Evolutionary conservation across 1,140 invertebrate genomes (phyloP).

Genomic region (Pararge aegeria): DNA sequence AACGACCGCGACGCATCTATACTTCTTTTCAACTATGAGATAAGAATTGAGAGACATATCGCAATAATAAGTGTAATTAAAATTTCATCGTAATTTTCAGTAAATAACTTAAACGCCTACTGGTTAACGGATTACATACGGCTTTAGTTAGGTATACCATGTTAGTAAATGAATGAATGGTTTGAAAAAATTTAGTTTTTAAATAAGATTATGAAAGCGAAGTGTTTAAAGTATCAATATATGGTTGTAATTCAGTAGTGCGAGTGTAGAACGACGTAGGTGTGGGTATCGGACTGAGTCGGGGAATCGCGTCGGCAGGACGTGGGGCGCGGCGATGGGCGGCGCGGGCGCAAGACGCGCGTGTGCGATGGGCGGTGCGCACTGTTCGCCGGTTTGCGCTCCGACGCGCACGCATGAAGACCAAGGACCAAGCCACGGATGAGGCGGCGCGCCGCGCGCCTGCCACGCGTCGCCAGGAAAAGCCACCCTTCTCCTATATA

Average conservation of each 20-base stretch:
- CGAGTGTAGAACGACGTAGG: background rate
- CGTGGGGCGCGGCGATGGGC: conserved; percentile 34
- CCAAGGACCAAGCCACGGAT: conserved; percentile 62
- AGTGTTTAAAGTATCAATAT: background rate
- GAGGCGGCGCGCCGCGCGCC: conserved; percentile 74
- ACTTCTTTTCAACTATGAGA: background rate
- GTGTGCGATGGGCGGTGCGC: conserved; percentile 40
- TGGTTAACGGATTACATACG: too few relatives aligned
- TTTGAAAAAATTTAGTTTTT: too few relatives aligned
- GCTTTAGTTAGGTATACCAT: too few relatives aligned
- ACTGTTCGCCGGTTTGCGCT: conserved; percentile 48
- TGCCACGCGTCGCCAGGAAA: conserved; percentile 90
- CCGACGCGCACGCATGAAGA: conserved; percentile 71
- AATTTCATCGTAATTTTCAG: too few relatives aligned
- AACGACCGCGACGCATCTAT: conserved; percentile 33
- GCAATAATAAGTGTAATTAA: too few relatives aligned
- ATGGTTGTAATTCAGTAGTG: background rate
- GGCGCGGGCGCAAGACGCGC: conserved; percentile 40
- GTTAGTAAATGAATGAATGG: too few relatives aligned
- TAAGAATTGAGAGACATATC: too few relatives aligned
- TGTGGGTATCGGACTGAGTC: conserved; percentile 14
- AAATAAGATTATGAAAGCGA: too few relatives aligned
- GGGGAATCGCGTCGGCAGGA: conserved; percentile 31
- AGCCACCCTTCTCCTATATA: conserved; percentile 98
- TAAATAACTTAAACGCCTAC: too few relatives aligned